Base-by-base conservation (phyloP, 2,888 invertebrate genomes). In the Antheraea yamamai region DNA sequence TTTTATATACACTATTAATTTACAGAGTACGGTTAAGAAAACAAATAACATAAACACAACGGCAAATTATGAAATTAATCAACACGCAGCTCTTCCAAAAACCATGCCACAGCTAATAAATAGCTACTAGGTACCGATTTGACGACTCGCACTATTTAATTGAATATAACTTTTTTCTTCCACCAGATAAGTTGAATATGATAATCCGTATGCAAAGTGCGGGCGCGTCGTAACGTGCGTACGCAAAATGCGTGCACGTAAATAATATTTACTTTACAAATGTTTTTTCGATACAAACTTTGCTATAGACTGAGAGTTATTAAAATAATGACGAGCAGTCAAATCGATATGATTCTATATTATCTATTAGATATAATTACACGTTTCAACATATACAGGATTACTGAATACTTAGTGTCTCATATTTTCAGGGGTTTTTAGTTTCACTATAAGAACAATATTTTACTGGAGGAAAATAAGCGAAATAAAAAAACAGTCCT, bases 41-140 rank as follows among this genome's bases (percentile, higher is more conserved):
- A n/a, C 7, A n/a, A 70, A 35, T 16, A 39, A 68, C 35, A 39
- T 39, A 39, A 70, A n/a, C 39, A 39, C 35, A 39, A 70, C 39
- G 70, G 70, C 70, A 70, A 70, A 70, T n/a, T 20, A 70, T 39
- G 18, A 39, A 47, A 47, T 47, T 47, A 47, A 6, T n/a, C 18
- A 70, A n/a, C 39, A 70, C n/a, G 39, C 35, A 68, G 26, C 30
- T 70, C 20, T 70, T 39, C 30, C n/a, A 70, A 66, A 66, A 66
- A 66, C 16, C 64, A 66, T 66, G 64, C 64, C 30, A 66, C 30
- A 30, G 64, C 26, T 26, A 16, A 16, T 26, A 66, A 4, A 30
- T 23, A 23, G 12, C 8, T 23, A 23, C 23, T 16, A 16, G 14
- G 8, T 6, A 30, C 0, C 64, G 64, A 14, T 66, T 30, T 66